A percentile compares a stretch with the other conserved stretches of the same genome.
Conservation (phyloP, 2,888 invertebrate species). For the Calameuta idolon region DNA sequence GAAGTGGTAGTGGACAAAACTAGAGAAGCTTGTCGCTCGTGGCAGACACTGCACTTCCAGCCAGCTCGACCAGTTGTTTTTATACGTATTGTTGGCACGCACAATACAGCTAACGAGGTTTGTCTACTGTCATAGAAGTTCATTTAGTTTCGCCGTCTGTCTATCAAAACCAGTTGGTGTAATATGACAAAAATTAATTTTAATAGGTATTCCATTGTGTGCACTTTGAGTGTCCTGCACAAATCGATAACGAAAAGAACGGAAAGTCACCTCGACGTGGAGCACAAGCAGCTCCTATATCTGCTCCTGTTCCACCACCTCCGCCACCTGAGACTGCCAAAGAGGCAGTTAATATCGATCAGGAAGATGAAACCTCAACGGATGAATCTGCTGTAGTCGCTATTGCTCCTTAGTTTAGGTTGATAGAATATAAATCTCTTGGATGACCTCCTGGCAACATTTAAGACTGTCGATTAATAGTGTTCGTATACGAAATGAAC, state of each 20-base stretch:
- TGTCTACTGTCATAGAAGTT: slow-evolving; percentile 27
- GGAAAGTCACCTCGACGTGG: slow-evolving; percentile 44
- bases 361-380: slow-evolving; percentile 45
- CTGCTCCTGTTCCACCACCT: slow-evolving; percentile 25
- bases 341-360: slow-evolving; percentile 56
- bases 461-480: slow-evolving; percentile 9
- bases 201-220: slow-evolving; percentile 95
- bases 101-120: slow-evolving; percentile 97
- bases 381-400: slow-evolving; percentile 37
- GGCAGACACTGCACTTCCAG: slow-evolving; percentile 90
- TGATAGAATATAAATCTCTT: neutral
- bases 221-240: slow-evolving; percentile 96
- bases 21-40: slow-evolving; percentile 88
- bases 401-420: slow-evolving; percentile 29
- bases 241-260: slow-evolving; percentile 57
- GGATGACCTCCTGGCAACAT: slow-evolving; percentile 4
- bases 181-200: slow-evolving; percentile 13
- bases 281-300: slow-evolving; percentile 6
- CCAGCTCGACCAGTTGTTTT: slow-evolving; percentile 88
- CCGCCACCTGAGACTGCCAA: slow-evolving; percentile 55
- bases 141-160: slow-evolving; percentile 9
- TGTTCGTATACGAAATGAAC: neutral
- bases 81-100: slow-evolving; percentile 94
- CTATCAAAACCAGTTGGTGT: neutral
- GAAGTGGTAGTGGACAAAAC: slow-evolving; percentile 90